Base-by-base conservation (phyloP, 1,140 invertebrate species). In the Musca vetustissima region DNA sequence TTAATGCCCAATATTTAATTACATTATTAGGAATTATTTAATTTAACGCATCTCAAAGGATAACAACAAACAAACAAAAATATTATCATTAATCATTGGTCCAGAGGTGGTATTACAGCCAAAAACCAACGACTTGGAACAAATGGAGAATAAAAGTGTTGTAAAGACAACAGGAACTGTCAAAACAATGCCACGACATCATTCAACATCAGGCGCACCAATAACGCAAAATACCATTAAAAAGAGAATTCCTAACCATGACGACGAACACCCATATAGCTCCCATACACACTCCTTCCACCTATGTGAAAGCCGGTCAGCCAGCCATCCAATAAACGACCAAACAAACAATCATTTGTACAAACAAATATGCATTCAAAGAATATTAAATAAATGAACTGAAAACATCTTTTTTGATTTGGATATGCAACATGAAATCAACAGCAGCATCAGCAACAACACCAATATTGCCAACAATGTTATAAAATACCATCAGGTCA, bases 141-240 rank as follows among this genome's bases (percentile, higher is more conserved):
- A 67, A 21, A 36, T 67, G 66, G n/a, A 13, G n/a, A 22, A 24
- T 50, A 28, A 76, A 73, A 75, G 75, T 72, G 74, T 70, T 70
- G 66, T 67, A 61, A 70, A 69, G 47, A 72, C 64, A 69, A 75
- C 69, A 70, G 72, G 70, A 73, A 68, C 73, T 74, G 78, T 76
- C 76, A 76, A 79, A 79, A 78, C 74, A 80, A 75, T 73, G 74
- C 76, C 73, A 74, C 74, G 76, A 78, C 76, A 78, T 78, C 75
- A 79, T 78, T 76, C 76, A 80, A 75, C 75, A 79, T 74, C 72
- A 49, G 25, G 70, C 72, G 66, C 73, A 79, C 79, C 77, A 75
- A 78, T 77, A 76, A 74, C 70, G 65, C 47, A n/a, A 59, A 48
- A 57, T 6, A 57, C 21, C 28, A 61, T 61, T 43, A 61, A 57